These are phyloP conservation scores for Squalus acanthias DNA, from an alignment of 2,797 vertebrate species.

Conservation along the genomic window DNA sequence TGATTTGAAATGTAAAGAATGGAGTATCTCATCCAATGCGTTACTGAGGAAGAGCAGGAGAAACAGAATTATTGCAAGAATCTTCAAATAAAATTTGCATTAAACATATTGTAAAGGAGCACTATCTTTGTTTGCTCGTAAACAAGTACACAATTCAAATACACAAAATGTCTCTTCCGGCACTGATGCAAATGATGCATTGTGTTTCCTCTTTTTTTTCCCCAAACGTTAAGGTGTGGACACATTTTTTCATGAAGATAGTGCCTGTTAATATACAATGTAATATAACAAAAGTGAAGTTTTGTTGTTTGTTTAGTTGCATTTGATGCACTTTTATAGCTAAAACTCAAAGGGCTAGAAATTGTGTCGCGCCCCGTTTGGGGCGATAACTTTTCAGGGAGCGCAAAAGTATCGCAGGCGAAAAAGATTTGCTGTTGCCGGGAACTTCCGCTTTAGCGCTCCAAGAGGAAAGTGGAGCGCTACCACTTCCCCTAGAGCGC, in stretches of 20 bases:
- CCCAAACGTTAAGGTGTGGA: too few species aligned
- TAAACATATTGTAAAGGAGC: not conserved
- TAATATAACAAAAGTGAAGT: not conserved
- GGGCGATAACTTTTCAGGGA: too few species aligned
- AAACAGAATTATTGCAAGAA: not conserved
- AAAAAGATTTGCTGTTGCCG: too few species aligned
- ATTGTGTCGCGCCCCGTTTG: too few species aligned
- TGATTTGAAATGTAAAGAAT: not conserved
- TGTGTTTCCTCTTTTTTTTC: not conserved
- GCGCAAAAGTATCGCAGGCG: too few species aligned
- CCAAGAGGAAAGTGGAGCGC: too few species aligned
- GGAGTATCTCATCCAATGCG: not conserved
- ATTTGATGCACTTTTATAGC: not conserved
- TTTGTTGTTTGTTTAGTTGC: not conserved
- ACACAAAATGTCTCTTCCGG: too few species aligned
- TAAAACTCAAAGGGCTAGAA: too few species aligned
- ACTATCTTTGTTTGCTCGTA: not conserved
- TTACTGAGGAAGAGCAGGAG: not conserved
- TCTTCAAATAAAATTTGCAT: not conserved
- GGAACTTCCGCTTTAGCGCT: too few species aligned
- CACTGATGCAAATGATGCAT: not conserved
- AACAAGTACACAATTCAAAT: not conserved
- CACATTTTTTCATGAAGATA: not conserved
- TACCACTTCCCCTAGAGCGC: too few species aligned
- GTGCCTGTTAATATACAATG: not conserved